phyloP scores from a whole-genome alignment of 2,797 vertebrate genomes.

The Threskiornis aethiopicus region DNA sequence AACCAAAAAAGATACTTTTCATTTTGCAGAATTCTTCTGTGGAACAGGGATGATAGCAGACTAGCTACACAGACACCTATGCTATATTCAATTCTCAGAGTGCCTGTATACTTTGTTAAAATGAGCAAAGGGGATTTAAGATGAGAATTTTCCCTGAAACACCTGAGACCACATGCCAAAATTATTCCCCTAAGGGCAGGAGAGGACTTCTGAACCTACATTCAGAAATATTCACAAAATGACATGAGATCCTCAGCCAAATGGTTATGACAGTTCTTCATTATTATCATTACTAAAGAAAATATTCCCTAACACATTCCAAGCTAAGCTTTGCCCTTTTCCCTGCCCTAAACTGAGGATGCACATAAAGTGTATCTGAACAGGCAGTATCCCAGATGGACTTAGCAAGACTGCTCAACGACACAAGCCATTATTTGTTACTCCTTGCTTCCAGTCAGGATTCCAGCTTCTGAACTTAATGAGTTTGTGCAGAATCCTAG shows the following conservation, averaged over 20 bases:
- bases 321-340: background rate
- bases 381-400: background rate
- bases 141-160: background rate
- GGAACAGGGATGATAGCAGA: background rate
- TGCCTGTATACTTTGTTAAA: background rate
- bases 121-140: background rate
- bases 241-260: background rate
- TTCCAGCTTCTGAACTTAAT: background rate
- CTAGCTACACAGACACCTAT: background rate
- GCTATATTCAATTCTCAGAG: background rate
- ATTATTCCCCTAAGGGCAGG: background rate
- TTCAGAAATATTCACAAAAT: background rate
- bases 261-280: background rate
- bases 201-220: background rate
- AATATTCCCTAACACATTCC: background rate
- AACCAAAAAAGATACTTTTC: background rate
- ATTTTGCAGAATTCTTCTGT: background rate
- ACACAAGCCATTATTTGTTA: background rate
- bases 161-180: background rate
- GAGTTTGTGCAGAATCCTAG: background rate
- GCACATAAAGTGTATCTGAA: background rate
- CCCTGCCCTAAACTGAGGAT: background rate
- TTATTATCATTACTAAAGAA: background rate
- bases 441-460: background rate
- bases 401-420: background rate